A percentile compares a stretch with the other conserved stretches of the same genome.
Evolutionary conservation across 2,113 vertebrate genomes (phyloP).

Genomic region (Salminus brasiliensis): DNA sequence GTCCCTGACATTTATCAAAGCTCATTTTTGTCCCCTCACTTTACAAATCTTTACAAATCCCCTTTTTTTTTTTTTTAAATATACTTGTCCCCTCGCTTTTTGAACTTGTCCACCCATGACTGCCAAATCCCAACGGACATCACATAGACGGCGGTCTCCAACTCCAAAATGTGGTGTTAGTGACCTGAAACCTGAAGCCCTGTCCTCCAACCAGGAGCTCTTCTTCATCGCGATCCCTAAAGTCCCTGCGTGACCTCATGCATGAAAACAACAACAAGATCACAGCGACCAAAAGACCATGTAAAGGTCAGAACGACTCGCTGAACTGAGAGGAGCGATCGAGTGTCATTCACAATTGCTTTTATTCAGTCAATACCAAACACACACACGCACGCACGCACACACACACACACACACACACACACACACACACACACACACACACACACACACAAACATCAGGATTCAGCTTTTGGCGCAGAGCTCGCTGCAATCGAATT

Average conservation of each 20-base stretch:
- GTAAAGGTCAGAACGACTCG: neutral
- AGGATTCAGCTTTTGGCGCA: neutral
- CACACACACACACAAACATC: neutral
- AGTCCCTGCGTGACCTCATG: neutral
- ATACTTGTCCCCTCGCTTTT: too few relatives aligned
- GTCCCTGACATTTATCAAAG: too few relatives aligned
- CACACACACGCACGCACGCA: neutral
- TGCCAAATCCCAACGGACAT: too few relatives aligned
- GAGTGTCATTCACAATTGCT: neutral
- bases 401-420: neutral
- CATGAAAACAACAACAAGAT: neutral
- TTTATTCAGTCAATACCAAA: neutral
- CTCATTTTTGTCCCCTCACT: too few relatives aligned
- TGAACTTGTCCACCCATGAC: too few relatives aligned
- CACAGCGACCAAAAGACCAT: neutral
- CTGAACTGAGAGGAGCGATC: neutral
- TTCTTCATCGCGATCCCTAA: neutral
- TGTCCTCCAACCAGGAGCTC: neutral
- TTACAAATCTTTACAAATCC: too few relatives aligned
- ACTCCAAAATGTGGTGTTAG: too few relatives aligned
- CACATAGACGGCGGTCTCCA: too few relatives aligned
- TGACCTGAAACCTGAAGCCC: too few relatives aligned
- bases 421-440: neutral
- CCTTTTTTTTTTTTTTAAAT: too few relatives aligned
- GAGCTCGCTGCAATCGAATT: conserved; percentile 30